A percentile compares a stretch with the other conserved stretches of the same genome.
These are phyloP conservation scores for Cataglyphis cursor DNA, from an alignment of 2,888 invertebrate genomes.

Conservation along the genomic window DNA sequence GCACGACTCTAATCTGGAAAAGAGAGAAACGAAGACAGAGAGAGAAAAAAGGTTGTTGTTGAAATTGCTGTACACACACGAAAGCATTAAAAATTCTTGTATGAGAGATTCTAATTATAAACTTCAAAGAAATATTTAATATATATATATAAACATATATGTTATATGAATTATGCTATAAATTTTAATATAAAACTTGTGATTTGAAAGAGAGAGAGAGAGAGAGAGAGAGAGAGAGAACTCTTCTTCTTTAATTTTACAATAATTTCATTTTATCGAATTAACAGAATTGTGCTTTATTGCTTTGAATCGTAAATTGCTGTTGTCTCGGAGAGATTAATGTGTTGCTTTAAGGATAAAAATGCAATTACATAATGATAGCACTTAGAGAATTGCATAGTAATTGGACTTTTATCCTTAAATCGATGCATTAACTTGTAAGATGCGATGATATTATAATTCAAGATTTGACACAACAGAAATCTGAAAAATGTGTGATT, in stretches of 20 bases:
- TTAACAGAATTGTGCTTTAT: background rate
- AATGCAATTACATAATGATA: background rate
- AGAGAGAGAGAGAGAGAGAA: background rate
- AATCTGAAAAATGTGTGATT: background rate
- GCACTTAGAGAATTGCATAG: background rate
- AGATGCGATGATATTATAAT: background rate
- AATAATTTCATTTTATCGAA: background rate
- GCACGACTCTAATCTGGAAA: constrained; percentile 15
- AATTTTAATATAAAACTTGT: background rate
- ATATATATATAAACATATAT: background rate
- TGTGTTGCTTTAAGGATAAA: background rate
- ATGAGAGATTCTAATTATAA: background rate
- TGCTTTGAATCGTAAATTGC: background rate
- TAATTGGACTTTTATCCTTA: background rate
- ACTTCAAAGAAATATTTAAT: background rate
- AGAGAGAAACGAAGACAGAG: background rate
- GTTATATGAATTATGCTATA: background rate
- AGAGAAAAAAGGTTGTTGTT: background rate
- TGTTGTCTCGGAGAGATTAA: background rate
- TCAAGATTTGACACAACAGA: background rate
- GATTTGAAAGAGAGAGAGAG: background rate
- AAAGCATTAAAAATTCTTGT: background rate
- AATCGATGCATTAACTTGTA: background rate
- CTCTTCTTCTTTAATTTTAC: background rate
- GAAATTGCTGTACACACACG: background rate